Base-by-base conservation (phyloP, 1,140 invertebrate genomes). In the Globodera rostochiensis region DNA sequence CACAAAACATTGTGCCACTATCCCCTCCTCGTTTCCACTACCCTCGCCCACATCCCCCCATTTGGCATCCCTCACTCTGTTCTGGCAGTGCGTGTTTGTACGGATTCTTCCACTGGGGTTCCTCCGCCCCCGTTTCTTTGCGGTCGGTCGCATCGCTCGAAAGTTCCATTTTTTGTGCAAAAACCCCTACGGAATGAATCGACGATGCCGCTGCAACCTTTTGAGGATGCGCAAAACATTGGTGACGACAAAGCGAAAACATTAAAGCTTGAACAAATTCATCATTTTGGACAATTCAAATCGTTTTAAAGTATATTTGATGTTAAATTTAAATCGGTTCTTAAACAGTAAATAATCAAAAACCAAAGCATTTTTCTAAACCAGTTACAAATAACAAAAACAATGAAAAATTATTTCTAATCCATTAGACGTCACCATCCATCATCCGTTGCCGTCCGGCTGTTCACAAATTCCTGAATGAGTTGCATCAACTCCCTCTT, bases 1-100 rank as follows among this genome's bases (percentile, higher is more conserved):
- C 1, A 36, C 36, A 36, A 36, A 36, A 36, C 36, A 36, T 36
- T 36, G 36, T 36, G 36, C 36, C 2, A 36, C 36, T 1, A 36
- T 36, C 36, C 36, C 36, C 2, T 36, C 36, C 36, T 36, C 36
- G 1, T 36, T 36, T 36, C 1, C 36, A 36, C 36, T 36, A 36
- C 36, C 36, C 36, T 36, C 36, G 1, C 36, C 36, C 36, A 1
- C 36, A 2, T 3, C 36, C 36, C 36, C 36, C 3, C 36, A 36
- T 67, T 21, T 21, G 13, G 19, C 25, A 15, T 47, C 49, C 5
- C 36, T 66, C 67, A 88, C 88, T 74, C 81, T 88, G 69, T 57
- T 90, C 47, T 36, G 87, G 88, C 19, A 90, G 47, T 66, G 88
- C 88, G 64, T 89, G 75, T 69, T 86, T 85, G 83, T 83, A 88